A percentile compares a stretch with the other conserved stretches of the same genome.
Evolutionary conservation across 2,797 vertebrate genomes (phyloP).

Genomic region (Molossus molossus): DNA sequence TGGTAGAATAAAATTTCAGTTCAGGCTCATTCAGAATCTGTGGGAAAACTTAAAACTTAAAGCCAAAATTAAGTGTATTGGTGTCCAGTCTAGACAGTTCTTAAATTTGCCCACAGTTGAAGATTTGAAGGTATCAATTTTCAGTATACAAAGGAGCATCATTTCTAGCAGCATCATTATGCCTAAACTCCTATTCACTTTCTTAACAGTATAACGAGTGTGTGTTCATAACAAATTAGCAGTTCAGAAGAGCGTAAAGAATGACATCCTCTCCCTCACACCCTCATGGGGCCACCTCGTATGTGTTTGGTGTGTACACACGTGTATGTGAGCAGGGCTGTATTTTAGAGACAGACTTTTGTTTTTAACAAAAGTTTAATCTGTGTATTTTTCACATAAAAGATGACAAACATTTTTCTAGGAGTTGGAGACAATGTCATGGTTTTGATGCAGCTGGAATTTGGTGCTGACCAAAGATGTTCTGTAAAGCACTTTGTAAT

Average conservation of each 20-base stretch:
- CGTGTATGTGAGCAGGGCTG: neutral
- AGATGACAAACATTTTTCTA: neutral
- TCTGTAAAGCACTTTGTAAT: neutral
- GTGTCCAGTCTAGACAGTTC: neutral
- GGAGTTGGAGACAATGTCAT: neutral
- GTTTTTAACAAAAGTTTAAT: neutral
- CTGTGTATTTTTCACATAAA: neutral
- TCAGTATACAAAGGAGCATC: neutral
- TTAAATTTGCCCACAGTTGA: constrained; percentile 3
- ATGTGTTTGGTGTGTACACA: neutral
- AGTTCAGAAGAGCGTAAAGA: neutral
- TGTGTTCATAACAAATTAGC: neutral
- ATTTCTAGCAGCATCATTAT: constrained; percentile 16
- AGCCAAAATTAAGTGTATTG: neutral
- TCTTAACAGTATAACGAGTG: neutral
- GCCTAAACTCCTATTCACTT: neutral
- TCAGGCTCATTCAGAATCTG: neutral
- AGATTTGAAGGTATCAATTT: neutral
- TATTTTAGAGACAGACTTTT: neutral
- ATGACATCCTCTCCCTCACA: too few species aligned
- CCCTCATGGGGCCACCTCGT: fast-evolving
- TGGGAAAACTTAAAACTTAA: neutral
- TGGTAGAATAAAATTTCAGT: neutral
- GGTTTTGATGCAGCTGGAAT: neutral
- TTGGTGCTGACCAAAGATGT: neutral